Percentiles rank a stretch among this genome's conserved stretches.
phyloP scores from a whole-genome alignment of 2,797 vertebrate genomes.

The Clarias platycephalus region DNA sequence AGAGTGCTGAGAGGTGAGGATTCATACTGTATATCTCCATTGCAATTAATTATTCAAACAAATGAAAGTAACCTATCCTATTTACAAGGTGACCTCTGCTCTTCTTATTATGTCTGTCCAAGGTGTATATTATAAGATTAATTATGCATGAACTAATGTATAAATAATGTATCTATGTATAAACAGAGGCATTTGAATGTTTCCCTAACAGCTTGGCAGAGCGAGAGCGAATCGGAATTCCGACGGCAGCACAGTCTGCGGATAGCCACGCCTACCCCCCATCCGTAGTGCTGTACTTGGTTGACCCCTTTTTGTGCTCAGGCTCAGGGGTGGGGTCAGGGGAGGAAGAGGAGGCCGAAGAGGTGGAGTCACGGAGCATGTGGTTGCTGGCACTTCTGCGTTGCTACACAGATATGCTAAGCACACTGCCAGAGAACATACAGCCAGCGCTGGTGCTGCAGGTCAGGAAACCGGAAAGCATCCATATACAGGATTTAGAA shows the following conservation, averaged over 20 bases:
- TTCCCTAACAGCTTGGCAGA: slow-evolving; percentile 73
- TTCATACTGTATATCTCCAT: neutral
- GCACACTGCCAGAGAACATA: slow-evolving; percentile 86
- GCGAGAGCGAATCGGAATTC: slow-evolving; percentile 89
- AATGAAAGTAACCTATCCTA: neutral
- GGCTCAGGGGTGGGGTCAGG: slow-evolving; percentile 75
- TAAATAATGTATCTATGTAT: neutral
- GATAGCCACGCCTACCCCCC: slow-evolving; percentile 88
- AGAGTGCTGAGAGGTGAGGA: slow-evolving; percentile 72
- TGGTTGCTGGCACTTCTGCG: slow-evolving; percentile 94
- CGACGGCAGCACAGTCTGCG: slow-evolving; percentile 83
- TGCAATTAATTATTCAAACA: neutral
- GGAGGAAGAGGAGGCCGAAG: slow-evolving; percentile 82
- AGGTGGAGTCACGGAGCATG: slow-evolving; percentile 82
- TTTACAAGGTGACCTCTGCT: neutral
- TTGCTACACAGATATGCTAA: slow-evolving; percentile 94
- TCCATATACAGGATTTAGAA: neutral
- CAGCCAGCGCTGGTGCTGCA: slow-evolving; percentile 91
- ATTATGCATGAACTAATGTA: neutral
- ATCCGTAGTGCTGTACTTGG: slow-evolving; percentile 91
- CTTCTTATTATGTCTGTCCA: neutral
- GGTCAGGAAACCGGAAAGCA: slow-evolving; percentile 66
- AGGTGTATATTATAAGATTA: neutral
- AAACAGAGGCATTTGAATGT: neutral
- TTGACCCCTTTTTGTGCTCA: slow-evolving; percentile 91